A percentile compares a stretch with the other conserved stretches of the same genome.
These are phyloP conservation scores for Machimus rusticus DNA, from an alignment of 2,888 invertebrate species.

Conservation along the genomic window DNA sequence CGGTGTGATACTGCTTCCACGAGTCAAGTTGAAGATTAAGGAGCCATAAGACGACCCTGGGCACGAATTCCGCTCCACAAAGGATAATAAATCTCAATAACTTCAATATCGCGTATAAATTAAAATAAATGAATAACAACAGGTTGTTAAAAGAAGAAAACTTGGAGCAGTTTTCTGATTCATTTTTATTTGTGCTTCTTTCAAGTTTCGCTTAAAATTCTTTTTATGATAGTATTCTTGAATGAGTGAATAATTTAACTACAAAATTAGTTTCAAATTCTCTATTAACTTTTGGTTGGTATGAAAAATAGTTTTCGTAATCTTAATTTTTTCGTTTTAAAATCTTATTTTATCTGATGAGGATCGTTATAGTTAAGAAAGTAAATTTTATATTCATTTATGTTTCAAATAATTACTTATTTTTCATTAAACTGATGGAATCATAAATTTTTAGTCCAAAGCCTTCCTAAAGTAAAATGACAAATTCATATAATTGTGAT, in stretches of 20 bases:
- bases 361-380: too few species aligned
- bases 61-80: neutral
- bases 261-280: neutral
- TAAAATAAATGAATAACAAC: conserved; percentile 17
- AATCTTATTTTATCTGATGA: too few species aligned
- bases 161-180: neutral
- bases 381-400: too few species aligned
- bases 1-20: neutral
- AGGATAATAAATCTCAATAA: conserved; percentile 13
- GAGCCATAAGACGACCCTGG: neutral
- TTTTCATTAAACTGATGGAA: too few species aligned
- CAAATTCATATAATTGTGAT: too few species aligned
- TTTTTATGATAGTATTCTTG: neutral
- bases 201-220: neutral
- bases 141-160: neutral
- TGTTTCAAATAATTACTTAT: too few species aligned
- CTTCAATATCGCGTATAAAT: conserved; percentile 4
- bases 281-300: neutral
- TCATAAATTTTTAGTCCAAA: too few species aligned
- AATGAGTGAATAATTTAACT: neutral
- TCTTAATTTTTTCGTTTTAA: too few species aligned
- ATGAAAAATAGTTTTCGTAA: too few species aligned
- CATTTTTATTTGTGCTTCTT: neutral
- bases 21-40: neutral
- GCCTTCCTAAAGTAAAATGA: too few species aligned